phyloP scores from a whole-genome alignment of 2,113 vertebrate genomes.

The Fregata magnificens region DNA sequence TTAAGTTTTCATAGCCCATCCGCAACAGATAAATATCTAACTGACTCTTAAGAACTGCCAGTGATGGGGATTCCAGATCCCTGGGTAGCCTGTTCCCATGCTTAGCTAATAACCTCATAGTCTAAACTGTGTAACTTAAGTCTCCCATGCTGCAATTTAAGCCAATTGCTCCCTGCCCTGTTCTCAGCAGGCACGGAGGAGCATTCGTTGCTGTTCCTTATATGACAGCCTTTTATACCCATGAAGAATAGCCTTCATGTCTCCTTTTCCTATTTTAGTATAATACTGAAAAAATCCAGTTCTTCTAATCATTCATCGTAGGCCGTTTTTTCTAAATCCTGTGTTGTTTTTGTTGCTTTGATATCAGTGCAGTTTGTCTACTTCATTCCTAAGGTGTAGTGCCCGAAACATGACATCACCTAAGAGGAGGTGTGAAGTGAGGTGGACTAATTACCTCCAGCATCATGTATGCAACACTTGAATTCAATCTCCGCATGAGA shows the following conservation, averaged over 20 bases:
- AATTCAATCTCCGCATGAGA: not conserved
- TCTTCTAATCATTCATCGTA: accelerated
- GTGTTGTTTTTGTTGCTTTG: not conserved
- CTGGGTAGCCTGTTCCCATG: not conserved
- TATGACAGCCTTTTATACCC: not conserved
- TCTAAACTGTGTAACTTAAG: not conserved
- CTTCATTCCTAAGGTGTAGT: not conserved
- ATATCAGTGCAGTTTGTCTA: not conserved
- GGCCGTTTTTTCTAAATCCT: not conserved
- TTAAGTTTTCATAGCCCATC: not conserved
- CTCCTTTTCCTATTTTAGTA: not conserved
- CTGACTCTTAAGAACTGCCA: not conserved
- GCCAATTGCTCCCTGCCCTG: not conserved
- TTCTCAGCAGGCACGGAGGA: not conserved
- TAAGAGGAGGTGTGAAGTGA: not conserved
- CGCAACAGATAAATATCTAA: not conserved
- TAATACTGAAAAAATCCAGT: not conserved
- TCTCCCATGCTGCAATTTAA: not conserved
- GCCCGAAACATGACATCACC: not conserved
- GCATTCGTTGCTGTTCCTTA: not conserved
- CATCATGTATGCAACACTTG: not conserved
- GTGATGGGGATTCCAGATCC: not conserved
- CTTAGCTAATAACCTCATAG: not conserved
- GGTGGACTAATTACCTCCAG: not conserved
- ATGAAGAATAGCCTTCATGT: not conserved